Base-by-base conservation (phyloP, 2,888 invertebrate genomes). In the Pterostichus madidus region DNA sequence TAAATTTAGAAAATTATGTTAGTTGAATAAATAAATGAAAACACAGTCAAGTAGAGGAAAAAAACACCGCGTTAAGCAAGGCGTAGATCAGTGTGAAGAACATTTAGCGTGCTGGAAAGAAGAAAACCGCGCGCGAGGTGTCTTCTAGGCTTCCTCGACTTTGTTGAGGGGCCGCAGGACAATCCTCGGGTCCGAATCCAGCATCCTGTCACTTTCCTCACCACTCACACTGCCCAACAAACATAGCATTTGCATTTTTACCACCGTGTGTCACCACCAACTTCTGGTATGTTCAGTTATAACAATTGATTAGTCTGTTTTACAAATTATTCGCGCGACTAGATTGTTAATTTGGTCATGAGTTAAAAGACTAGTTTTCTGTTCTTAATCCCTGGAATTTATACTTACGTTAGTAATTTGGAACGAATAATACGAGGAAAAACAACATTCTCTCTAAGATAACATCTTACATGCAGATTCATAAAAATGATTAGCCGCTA, bases 131-230 rank as follows among this genome's bases (percentile, higher is more conserved):
- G 39, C 17, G 8, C 17, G 56, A 56, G 17, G 68, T 7, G 32
- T 64, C 64, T 64, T 44, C 44, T 87, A 88, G 85, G 91, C 91
- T 86, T 92, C 93, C 87, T 92, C 92, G 77, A 91, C 91, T 84
- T 91, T 90, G 89, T 94, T 94, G 85, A 94, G 91, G 24, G 95
- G 94, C 86, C 93, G 91, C 73, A 93, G 89, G 35, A 93, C 93
- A 86, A 93, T 93, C 86, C 93, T 89, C 78, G 95, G 95, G 88
- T 95, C 93, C 39, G 93, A 93, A 88, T 95, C 95, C 85, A 95
- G 90, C 94, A 95, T 95, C 86, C 94, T 93, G 88, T 95, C 95
- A 86, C 94, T 94, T 88, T 95, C 95, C 88, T 95, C 95, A 87
- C 93, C 93, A 91, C 93, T 93, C 86, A 92, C 88, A 87, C 93